Evolutionary conservation across 2,888 invertebrate species (phyloP).

Genomic region (Lycophotia porphyrea): DNA sequence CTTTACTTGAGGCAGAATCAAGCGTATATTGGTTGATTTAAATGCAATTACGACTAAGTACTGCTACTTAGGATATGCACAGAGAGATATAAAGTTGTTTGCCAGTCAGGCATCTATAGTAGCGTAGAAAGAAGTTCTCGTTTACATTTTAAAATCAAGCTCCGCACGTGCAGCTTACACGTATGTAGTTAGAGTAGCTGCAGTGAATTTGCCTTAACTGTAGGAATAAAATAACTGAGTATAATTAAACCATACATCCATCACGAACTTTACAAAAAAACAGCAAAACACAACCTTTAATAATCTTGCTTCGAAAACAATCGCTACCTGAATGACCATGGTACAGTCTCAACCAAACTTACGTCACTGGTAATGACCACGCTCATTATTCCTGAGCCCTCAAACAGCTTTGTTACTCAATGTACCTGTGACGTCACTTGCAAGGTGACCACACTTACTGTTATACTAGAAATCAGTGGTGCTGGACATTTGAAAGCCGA

Average conservation of each 20-base stretch:
- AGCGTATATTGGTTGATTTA: no score
- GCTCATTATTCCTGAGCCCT: constrained; percentile 38
- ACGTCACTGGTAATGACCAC: not conserved
- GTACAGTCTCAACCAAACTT: constrained; percentile 17
- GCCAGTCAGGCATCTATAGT: not conserved
- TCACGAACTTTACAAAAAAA: not conserved
- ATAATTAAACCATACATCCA: not conserved
- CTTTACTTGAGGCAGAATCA: no score
- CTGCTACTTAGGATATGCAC: not conserved
- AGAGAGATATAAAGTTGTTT: not conserved
- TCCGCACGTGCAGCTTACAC: not conserved
- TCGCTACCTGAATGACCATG: not conserved
- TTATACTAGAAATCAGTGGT: constrained; percentile 39
- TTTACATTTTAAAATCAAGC: not conserved
- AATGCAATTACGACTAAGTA: no score
- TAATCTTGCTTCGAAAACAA: not conserved
- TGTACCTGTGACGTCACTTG: constrained; percentile 40
- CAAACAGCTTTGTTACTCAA: constrained; percentile 27
- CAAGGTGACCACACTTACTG: constrained; percentile 49
- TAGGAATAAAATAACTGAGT: not conserved
- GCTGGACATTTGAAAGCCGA: constrained; percentile 34
- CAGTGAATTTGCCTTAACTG: not conserved
- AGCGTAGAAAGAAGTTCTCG: not conserved
- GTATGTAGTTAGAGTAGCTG: not conserved
- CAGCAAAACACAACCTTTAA: not conserved